Base-by-base conservation (phyloP, 2,797 vertebrate genomes). In the Apogon talboti region DNA sequence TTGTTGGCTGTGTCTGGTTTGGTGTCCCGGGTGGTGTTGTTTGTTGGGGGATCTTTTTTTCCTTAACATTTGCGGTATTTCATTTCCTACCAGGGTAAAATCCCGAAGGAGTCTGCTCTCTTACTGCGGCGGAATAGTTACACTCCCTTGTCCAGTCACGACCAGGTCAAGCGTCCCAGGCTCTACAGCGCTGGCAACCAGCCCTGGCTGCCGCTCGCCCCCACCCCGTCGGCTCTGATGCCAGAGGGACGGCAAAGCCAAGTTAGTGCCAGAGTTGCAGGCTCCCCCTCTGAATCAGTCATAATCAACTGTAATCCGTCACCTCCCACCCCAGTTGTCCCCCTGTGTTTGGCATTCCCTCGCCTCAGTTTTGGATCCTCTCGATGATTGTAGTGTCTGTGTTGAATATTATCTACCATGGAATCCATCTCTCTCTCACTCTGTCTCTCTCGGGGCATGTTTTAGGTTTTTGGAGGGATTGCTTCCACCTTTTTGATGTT, bases 61-160 rank as follows among this genome's bases (percentile, higher is more conserved):
- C 88, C 76, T 87, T 94, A 78, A 91, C 72, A 69, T 76, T 81
- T 87, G 60, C 57, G 76, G 76, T 91, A 52, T 94, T 89, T 93
- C 91, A 68, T 92, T 82, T 90, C 82, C 86, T 84, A 90, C 88
- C 92, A 98, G 96, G 95, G 69, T 84, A 92, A 78, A 67, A 90
- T 92, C 80, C 91, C 91, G 56, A 84, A 83, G 92, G 93, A 87
- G 80, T 93, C 94, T 70, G 89, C 91, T 87, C 95, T 95, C 59
- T 94, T 96, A 90, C 95, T 95, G 82, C 95, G 97, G 79, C 94
- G 97, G 90, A 98, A 96, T 96, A 98, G 97, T 95, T 96, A 97
- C 87, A 98, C 96, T 11, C 97, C 95, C 24, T 92, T 97, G 92
- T 96, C 96, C 94, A 96, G 96, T 92, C 92, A 93, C 66, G 96